These are phyloP conservation scores for Bradypodion pumilum DNA, from an alignment of 2,797 vertebrate genomes.

Conservation along the genomic window DNA sequence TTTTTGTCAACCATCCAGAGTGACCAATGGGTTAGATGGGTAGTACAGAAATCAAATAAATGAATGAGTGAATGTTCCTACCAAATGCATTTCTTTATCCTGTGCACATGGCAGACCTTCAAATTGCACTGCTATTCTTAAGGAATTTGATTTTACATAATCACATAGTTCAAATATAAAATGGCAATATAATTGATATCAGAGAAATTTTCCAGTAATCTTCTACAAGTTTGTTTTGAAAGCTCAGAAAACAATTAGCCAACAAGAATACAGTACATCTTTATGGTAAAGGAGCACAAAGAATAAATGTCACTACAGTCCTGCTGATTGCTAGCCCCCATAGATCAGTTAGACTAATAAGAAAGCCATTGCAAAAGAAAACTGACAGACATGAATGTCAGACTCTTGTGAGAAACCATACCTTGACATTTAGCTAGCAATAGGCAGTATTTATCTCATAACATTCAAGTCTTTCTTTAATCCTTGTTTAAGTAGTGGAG, in stretches of 20 bases:
- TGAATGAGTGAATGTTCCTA: too few relatives aligned
- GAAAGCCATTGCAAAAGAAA: constrained; percentile 19
- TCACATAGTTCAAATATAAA: neutral
- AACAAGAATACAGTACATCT: rapidly evolving
- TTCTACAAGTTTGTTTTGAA: neutral
- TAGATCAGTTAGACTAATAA: neutral
- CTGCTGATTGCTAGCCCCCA: neutral
- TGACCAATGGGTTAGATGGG: too few relatives aligned
- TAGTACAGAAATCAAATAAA: too few relatives aligned
- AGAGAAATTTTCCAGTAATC: constrained; percentile 9
- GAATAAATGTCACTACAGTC: constrained; percentile 25
- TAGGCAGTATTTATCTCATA: neutral
- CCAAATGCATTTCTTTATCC: neutral
- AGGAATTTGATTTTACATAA: neutral
- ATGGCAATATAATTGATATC: neutral
- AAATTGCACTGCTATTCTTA: neutral
- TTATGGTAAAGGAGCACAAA: neutral
- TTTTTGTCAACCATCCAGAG: too few relatives aligned
- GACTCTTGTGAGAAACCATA: neutral
- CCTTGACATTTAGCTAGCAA: constrained; percentile 19
- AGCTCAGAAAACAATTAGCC: constrained; percentile 4
- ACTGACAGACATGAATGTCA: constrained; percentile 20
- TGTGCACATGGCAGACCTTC: neutral
- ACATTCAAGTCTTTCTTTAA: neutral
- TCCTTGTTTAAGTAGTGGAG: neutral